phyloP scores from a whole-genome alignment of 2,797 vertebrate species.

The Gallinago stenura region DNA sequence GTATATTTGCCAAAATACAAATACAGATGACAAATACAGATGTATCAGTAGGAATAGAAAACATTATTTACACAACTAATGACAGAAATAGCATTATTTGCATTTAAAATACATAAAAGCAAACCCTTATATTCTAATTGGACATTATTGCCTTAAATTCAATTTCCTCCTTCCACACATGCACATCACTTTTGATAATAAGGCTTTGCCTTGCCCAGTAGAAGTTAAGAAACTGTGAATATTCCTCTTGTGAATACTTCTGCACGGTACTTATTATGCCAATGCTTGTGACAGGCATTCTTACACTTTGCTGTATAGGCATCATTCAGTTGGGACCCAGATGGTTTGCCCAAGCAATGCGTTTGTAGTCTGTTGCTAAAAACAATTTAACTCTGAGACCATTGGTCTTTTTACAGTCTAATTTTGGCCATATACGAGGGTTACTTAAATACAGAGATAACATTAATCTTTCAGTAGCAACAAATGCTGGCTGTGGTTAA shows the following conservation, averaged over 20 bases:
- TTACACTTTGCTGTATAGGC: neutral
- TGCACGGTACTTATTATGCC: neutral
- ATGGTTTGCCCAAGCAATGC: slow-evolving; percentile 34
- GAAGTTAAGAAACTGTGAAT: neutral
- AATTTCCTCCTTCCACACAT: neutral
- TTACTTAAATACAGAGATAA: slow-evolving; percentile 87
- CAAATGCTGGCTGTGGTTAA: slow-evolving; percentile 71
- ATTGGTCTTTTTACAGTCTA: slow-evolving; percentile 77
- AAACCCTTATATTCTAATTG: neutral
- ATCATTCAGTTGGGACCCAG: slow-evolving; percentile 12
- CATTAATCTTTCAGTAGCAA: slow-evolving; percentile 83
- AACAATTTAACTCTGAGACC: slow-evolving; percentile 52
- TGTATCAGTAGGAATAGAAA: neutral
- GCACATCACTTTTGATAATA: neutral
- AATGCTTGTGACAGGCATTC: neutral
- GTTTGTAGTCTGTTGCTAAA: slow-evolving; percentile 67
- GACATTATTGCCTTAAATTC: neutral
- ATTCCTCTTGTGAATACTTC: neutral
- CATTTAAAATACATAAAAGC: neutral
- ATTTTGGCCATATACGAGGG: slow-evolving; percentile 79
- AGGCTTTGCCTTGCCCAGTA: neutral
- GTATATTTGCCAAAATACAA: neutral
- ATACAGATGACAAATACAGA: neutral
- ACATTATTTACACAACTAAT: neutral
- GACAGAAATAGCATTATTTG: neutral